Evolutionary conservation across 1,140 invertebrate genomes (phyloP).

Genomic region (Luehdorfia chinensis): DNA sequence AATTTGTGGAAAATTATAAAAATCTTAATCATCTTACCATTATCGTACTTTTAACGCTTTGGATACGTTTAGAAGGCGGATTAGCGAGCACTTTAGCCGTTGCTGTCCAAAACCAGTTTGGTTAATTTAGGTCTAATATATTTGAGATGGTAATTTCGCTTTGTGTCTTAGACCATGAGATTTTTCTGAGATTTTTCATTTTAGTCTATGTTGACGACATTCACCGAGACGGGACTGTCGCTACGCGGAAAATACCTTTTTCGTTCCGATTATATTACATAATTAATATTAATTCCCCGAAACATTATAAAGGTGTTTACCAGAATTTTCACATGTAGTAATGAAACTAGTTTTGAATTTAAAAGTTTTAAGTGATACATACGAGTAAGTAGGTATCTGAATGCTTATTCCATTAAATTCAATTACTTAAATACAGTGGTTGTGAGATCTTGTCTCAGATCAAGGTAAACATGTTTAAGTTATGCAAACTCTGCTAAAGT

Average conservation of each 20-base stretch:
- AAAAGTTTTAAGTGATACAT: background rate
- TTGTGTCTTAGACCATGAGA: too few relatives aligned
- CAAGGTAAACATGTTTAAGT: conserved; percentile 15
- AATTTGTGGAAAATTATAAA: too few relatives aligned
- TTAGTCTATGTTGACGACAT: background rate
- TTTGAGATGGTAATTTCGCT: too few relatives aligned
- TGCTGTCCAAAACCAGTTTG: too few relatives aligned
- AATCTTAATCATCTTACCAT: too few relatives aligned
- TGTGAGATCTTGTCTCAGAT: conserved; percentile 12
- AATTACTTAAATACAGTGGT: background rate
- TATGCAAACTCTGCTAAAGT: conserved; percentile 8
- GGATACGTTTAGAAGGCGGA: too few relatives aligned
- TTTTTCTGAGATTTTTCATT: too few relatives aligned
- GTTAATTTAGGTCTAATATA: too few relatives aligned
- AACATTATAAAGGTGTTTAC: background rate
- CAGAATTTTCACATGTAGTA: background rate
- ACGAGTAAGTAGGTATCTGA: too few relatives aligned
- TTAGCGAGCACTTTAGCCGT: too few relatives aligned
- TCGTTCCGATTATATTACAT: background rate
- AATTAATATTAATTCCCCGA: background rate
- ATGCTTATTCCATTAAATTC: conserved; percentile 2
- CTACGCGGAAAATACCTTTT: background rate
- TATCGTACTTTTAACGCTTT: too few relatives aligned
- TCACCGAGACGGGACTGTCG: background rate
- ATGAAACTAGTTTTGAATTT: background rate